phyloP scores from a whole-genome alignment of 2,888 invertebrate genomes.

The Crossocerus cetratus region DNA sequence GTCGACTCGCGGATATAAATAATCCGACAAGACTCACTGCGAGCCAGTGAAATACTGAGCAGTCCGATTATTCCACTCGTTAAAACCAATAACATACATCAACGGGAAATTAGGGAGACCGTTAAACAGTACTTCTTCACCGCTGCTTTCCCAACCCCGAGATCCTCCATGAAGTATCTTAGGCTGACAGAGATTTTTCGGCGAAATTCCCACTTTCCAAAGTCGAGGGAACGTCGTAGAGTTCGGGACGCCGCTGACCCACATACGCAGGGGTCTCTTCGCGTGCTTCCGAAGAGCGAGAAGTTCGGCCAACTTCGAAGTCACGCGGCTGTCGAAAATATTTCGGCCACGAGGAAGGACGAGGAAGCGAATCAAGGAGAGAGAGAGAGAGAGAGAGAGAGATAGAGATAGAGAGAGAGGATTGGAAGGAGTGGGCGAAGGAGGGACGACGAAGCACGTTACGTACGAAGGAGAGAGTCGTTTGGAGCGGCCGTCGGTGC shows the following conservation, averaged over 20 bases:
- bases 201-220: not conserved
- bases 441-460: slow-evolving; percentile 63
- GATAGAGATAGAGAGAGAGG: slow-evolving; percentile 8
- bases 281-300: slow-evolving; percentile 2
- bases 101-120: not conserved
- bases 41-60: slow-evolving; percentile 23
- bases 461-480: slow-evolving; percentile 70
- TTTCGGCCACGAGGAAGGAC: not conserved
- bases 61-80: slow-evolving; percentile 26
- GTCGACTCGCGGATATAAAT: slow-evolving; percentile 31
- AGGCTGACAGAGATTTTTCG: not conserved
- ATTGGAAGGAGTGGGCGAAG: slow-evolving; percentile 48
- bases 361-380: not conserved
- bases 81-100: not conserved
- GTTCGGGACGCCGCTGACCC: not conserved
- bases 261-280: slow-evolving; percentile 1
- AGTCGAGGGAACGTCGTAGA: not conserved
- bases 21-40: slow-evolving; percentile 28
- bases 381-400: not conserved
- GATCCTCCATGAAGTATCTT: not conserved
- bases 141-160: not conserved
- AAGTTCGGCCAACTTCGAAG: not conserved
- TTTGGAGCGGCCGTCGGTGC: slow-evolving; percentile 52
- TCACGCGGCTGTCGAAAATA: not conserved
- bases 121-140: not conserved